Evolutionary conservation across 2,888 invertebrate genomes (phyloP), one percentile per base, ranked within the genome.

Genomic region (Drymonia ruficornis): DNA sequence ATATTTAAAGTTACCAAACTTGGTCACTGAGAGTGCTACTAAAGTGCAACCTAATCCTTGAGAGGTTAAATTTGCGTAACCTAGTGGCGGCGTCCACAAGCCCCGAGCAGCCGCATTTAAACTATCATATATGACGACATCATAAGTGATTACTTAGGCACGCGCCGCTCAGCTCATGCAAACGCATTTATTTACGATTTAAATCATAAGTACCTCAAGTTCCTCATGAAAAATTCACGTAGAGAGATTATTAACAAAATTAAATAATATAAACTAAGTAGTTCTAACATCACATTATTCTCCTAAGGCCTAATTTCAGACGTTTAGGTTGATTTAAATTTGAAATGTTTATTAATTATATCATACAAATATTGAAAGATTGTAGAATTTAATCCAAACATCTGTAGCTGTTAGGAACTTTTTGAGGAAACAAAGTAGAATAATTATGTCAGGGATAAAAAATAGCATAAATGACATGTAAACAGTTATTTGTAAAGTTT

Each of bases 281-380:
- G 76, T 64, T 59, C 83, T 84, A 84, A 80, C 73, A 84, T 84
- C 84, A 84, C 83, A 84, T 77, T 81, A 73, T 76, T 78, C 70
- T 67, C 67, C 71, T 80, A 73, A 66, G 67, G 69, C 63, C 63
- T 79, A 76, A 54, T 63, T 63, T 67, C 57, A 71, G 60, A 70
- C 70, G 55, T 58, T 58, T 56, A 70, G 65, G 60, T 63, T 18
- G 13, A 19, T 43, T 5, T 12, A 3, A 43, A 43, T 43, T 43
- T 43, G 43, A 43, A 43, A 42, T 18, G 19, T 16, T 19, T 19
- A 43, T 43, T n/a, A 9, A 36, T 36, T 36, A 36, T 16, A 11
- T 42, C 8, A 16, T 42, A 16, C 16, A 42, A 42, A 16, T 1
- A 16, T 42, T 34, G 7, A 43, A 44, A 49, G 49, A 53, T 31